Evolutionary conservation across 2,888 invertebrate species (phyloP).

Genomic region (Amiota minor): DNA sequence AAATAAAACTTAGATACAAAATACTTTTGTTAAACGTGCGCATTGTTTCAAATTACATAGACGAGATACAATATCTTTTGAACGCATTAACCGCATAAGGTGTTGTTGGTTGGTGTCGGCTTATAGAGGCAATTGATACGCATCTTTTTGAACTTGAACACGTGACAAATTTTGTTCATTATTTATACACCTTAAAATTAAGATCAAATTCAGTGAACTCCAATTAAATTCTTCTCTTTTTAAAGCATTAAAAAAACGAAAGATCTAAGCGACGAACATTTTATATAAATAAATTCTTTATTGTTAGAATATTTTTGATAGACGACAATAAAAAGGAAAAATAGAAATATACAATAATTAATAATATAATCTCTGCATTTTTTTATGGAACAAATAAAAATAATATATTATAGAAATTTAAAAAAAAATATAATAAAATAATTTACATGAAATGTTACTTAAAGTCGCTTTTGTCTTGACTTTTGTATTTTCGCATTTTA

Average conservation of each 20-base stretch:
- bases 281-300: background rate
- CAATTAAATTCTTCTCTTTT: no score
- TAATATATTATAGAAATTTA: conserved; percentile 5
- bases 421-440: background rate
- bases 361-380: background rate
- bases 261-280: conserved; percentile 46
- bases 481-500: no score
- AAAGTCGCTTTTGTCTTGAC: background rate
- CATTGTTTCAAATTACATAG: conserved; percentile 63
- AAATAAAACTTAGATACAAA: conserved; percentile 4
- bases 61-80: conserved; percentile 43
- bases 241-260: conserved; percentile 30
- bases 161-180: conserved; percentile 31
- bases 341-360: no score
- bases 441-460: conserved; percentile 41
- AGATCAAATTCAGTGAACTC: conserved; percentile 20
- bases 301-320: no score
- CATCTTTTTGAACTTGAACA: conserved; percentile 24
- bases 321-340: no score
- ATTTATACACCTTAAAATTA: background rate
- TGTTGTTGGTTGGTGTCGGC: background rate
- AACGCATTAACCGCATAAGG: background rate
- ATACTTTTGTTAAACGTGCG: conserved; percentile 28
- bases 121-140: background rate
- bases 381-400: conserved; percentile 11